Evolutionary conservation across 1,140 invertebrate species (phyloP).

Genomic region (Drosophila tristis): DNA sequence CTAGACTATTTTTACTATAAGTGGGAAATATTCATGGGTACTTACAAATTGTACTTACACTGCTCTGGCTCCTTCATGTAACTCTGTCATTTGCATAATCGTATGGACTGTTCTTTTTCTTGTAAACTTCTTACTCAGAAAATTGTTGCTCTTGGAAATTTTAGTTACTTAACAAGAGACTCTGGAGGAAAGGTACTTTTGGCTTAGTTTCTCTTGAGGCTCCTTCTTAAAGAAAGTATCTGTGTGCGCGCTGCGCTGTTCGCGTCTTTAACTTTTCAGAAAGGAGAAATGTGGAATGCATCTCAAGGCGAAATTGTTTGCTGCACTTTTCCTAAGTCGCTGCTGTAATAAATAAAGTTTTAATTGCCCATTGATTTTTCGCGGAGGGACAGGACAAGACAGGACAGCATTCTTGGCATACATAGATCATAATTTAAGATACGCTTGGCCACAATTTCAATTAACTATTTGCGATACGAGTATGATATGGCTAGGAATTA

Average conservation of each 20-base stretch:
- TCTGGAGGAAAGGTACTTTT: constrained; percentile 17
- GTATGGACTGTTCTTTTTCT: no score
- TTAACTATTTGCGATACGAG: constrained; percentile 25
- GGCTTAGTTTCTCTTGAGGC: constrained; percentile 23
- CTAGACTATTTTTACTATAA: background rate
- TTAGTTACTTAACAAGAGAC: background rate
- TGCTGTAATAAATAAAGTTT: constrained; percentile 66
- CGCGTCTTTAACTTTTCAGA: constrained; percentile 14
- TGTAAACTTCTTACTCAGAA: no score
- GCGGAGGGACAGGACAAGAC: constrained; percentile 17
- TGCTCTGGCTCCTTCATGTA: no score
- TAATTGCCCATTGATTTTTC: constrained; percentile 55
- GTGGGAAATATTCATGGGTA: no score
- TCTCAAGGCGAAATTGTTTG: constrained; percentile 31
- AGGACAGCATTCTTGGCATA: constrained; percentile 1
- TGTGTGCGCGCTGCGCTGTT: background rate
- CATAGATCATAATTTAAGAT: constrained; percentile 49
- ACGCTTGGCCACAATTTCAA: constrained; percentile 45
- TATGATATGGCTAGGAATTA: constrained; percentile 21
- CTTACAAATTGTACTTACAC: no score
- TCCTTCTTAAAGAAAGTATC: background rate
- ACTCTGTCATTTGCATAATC: no score
- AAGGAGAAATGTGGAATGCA: constrained; percentile 23
- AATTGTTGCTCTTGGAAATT: no score
- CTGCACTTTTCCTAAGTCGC: constrained; percentile 39